Base-by-base conservation (phyloP, 1,140 invertebrate species). In the Drosophila ananassae region DNA sequence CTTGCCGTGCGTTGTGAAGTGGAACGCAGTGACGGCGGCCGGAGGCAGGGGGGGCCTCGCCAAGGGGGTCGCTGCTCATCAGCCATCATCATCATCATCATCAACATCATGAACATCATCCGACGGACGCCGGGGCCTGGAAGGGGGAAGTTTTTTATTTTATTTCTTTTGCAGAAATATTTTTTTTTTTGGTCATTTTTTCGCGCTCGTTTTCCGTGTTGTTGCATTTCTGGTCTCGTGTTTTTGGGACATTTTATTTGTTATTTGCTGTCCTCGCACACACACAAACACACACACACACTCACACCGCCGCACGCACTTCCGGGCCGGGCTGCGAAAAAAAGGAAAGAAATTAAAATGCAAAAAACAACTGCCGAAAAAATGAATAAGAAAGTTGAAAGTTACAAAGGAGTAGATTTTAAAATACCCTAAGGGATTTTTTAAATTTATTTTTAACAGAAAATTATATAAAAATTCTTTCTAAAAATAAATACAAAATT, bases 161-260 rank as follows among this genome's bases (percentile, higher is more conserved):
- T 47, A 22, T 47, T 47, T 12, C 34, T 12, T 37, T 22, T 7
- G 7, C 58, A 22, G 37, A 17, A 17, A 17, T 17, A 54, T 44
- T 56, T 55, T 53, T 63, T 62, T 62, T 73, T 73, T 74, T 39
- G 32, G 66, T 41, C 25, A 39, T 53, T 71, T 79, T 77, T 80
- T 80, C 74, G 64, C 59, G 57, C 75, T 76, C 60, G 74, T 76
- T 77, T 69, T 75, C 71, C 52, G 60, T 76, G 59, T 73, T 74
- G 69, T 60, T 75, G 50, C 61, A 44, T 55, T 76, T 75, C 30
- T 37, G 51, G 73, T 60, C 30, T 46, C 41, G 28, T 67, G 52
- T 66, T 53, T 83, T 82, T 79, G 78, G 79, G 79, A 79, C 75
- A 82, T 82, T 75, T 81, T 83, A 82, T 83, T 83, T 79, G 73